Conservation (phyloP, 2,113 vertebrate species). For the Pelobates fuscus region DNA sequence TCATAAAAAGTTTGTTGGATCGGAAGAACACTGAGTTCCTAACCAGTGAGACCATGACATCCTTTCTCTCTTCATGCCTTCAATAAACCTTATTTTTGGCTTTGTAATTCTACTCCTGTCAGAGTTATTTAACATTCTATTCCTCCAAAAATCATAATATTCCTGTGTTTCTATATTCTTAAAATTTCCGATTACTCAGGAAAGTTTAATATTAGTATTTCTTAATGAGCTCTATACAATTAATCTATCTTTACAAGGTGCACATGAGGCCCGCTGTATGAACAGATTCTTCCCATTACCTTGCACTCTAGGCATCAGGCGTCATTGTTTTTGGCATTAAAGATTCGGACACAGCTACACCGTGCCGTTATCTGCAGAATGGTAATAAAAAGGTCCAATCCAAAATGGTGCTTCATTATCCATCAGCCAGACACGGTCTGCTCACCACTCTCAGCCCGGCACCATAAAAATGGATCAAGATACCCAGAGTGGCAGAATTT, state of each 20-base stretch:
- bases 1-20: no score
- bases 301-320: slow-evolving; percentile 53
- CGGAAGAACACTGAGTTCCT: not conserved
- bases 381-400: slow-evolving; percentile 54
- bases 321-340: slow-evolving; percentile 49
- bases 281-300: slow-evolving; percentile 54
- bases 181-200: slow-evolving; percentile 62
- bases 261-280: slow-evolving; percentile 59
- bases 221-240: slow-evolving; percentile 57
- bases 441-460: slow-evolving; percentile 16
- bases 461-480: slow-evolving; percentile 43
- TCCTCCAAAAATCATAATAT: slow-evolving; percentile 55
- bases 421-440: slow-evolving; percentile 44
- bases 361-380: slow-evolving; percentile 62
- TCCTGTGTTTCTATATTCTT: slow-evolving; percentile 59
- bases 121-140: slow-evolving; percentile 34
- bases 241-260: slow-evolving; percentile 72
- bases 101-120: not conserved
- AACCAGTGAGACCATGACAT: not conserved
- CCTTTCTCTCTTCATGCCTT: not conserved
- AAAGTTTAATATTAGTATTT: slow-evolving; percentile 62
- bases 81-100: not conserved
- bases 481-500: slow-evolving; percentile 57
- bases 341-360: not conserved
- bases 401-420: not conserved